Conservation (phyloP, 2,113 vertebrate species). For the Corynorhinus townsendii region DNA sequence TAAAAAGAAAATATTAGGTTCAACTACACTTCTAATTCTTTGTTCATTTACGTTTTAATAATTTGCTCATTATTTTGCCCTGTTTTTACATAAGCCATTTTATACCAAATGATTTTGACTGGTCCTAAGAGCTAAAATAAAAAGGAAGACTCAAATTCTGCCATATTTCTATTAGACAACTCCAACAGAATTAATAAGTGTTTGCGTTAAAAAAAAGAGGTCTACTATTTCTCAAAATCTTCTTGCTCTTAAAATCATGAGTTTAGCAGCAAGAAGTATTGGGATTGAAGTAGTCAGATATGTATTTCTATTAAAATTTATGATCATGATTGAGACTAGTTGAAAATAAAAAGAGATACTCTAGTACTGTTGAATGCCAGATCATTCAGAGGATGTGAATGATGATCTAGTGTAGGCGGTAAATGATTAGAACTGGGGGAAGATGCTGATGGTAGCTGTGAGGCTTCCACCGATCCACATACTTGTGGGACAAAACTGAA, state of each 20-base stretch:
- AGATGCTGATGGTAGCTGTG: no score
- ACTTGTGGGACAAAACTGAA: background rate
- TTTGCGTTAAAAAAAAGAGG: background rate
- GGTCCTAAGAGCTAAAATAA: background rate
- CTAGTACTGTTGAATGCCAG: background rate
- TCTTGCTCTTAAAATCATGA: background rate
- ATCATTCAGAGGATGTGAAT: background rate
- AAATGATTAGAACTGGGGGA: background rate
- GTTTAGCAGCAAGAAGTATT: background rate
- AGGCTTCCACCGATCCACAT: background rate
- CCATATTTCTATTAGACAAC: background rate
- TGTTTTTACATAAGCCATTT: background rate
- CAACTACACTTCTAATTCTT: background rate
- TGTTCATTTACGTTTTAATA: background rate
- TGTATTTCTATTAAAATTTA: background rate
- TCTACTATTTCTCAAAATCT: background rate
- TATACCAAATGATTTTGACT: background rate
- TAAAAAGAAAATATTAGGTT: background rate
- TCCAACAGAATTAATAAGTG: background rate
- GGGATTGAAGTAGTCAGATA: background rate
- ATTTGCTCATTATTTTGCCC: background rate
- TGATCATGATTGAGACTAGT: background rate
- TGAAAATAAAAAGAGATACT: background rate
- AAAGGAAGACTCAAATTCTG: background rate
- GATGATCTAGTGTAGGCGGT: background rate